Evolutionary conservation across 1,140 invertebrate genomes (phyloP).

Genomic region (Drosophila ambigua): DNA sequence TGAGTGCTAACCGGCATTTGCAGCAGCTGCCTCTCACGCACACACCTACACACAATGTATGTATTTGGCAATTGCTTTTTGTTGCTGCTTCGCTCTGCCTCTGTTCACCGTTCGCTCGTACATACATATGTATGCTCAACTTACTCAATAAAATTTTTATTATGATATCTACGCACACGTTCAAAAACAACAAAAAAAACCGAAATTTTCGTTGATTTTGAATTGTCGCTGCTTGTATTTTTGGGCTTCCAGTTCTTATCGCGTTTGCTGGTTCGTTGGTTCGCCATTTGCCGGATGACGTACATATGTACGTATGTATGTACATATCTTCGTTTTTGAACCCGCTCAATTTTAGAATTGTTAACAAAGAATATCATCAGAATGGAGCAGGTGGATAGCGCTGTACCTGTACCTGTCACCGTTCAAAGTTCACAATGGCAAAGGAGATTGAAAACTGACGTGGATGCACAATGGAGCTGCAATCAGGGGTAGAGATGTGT

Average conservation of each 20-base stretch:
- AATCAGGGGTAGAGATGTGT: no score
- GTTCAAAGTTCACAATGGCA: constrained; percentile 6
- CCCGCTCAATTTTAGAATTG: constrained; percentile 16
- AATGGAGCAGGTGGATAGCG: constrained; percentile 12
- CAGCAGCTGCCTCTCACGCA: constrained; percentile 39
- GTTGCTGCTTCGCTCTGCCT: constrained; percentile 1
- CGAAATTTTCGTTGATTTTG: constrained; percentile 30
- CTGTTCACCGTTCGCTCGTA: constrained; percentile 7
- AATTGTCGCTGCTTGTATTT: constrained; percentile 17
- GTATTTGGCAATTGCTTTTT: constrained; percentile 63
- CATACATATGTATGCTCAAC: constrained; percentile 47
- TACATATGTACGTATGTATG: not conserved
- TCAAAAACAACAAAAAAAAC: constrained; percentile 27
- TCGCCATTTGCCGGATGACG: constrained; percentile 17
- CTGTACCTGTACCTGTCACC: constrained; percentile 2
- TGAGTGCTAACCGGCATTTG: constrained; percentile 63
- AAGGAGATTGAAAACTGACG: no score
- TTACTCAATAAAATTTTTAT: constrained; percentile 84
- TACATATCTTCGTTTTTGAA: constrained; percentile 3
- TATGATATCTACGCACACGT: constrained; percentile 78
- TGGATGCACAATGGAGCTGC: no score
- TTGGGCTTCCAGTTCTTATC: constrained; percentile 51
- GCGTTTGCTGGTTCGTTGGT: constrained; percentile 4
- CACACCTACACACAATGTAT: constrained; percentile 15
- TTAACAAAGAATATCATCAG: constrained; percentile 21